These are phyloP conservation scores for Cydia strobilella DNA, from an alignment of 1,140 invertebrate genomes.

Conservation along the genomic window DNA sequence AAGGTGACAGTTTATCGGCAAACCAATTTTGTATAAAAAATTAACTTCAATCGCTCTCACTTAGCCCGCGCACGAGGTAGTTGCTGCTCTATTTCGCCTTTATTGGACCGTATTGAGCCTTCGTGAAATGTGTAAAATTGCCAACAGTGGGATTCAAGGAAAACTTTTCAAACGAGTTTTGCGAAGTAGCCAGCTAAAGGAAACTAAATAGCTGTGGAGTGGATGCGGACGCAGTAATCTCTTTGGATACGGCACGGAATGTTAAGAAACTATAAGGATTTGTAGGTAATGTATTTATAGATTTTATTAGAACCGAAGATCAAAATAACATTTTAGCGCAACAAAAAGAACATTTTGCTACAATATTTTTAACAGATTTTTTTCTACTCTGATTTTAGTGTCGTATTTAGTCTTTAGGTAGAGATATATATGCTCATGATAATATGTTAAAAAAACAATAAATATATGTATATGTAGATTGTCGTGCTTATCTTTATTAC, in stretches of 20 bases:
- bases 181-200: slow-evolving; percentile 33
- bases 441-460: too few relatives aligned
- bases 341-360: too few relatives aligned
- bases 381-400: too few relatives aligned
- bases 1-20: too few relatives aligned
- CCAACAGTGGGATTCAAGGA: slow-evolving; percentile 57
- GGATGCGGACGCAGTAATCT: slow-evolving; percentile 18
- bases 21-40: too few relatives aligned
- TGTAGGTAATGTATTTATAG: neutral
- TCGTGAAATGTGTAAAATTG: slow-evolving; percentile 66
- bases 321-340: too few relatives aligned
- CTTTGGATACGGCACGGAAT: neutral
- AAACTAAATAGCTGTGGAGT: slow-evolving; percentile 29
- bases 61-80: neutral
- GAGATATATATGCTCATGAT: too few relatives aligned
- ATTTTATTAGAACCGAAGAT: neutral
- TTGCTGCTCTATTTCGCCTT: slow-evolving; percentile 49
- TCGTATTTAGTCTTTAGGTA: too few relatives aligned
- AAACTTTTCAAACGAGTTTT: slow-evolving; percentile 60
- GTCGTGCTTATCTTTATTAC: too few relatives aligned
- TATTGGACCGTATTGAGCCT: slow-evolving; percentile 61
- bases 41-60: neutral
- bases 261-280: neutral
- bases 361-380: too few relatives aligned
- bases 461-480: too few relatives aligned